Conservation (phyloP, 2,888 invertebrate genomes). For the Teleiodes luculella region DNA sequence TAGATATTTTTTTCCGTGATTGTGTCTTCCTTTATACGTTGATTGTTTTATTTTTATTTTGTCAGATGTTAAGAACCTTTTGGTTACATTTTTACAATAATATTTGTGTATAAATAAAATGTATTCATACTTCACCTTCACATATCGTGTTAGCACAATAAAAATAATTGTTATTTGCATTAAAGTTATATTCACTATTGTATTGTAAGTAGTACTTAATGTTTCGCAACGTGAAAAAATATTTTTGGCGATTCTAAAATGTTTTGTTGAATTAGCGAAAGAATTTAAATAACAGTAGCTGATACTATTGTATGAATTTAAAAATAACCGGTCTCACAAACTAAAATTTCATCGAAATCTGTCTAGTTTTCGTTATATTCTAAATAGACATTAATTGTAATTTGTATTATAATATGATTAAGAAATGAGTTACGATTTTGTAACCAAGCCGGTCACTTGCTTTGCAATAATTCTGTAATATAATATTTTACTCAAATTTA, state of each 20-base stretch:
- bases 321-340: too few relatives aligned
- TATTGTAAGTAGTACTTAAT: neutral
- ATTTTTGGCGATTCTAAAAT: neutral
- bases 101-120: neutral
- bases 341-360: too few relatives aligned
- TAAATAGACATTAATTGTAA: neutral
- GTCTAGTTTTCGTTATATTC: too few relatives aligned
- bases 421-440: neutral
- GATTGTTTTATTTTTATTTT: neutral
- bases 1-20: constrained; percentile 13
- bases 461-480: neutral
- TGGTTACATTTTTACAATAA: neutral
- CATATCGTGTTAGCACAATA: constrained; percentile 7
- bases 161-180: neutral
- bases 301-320: too few relatives aligned
- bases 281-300: too few relatives aligned
- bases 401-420: neutral
- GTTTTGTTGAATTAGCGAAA: too few relatives aligned
- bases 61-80: neutral
- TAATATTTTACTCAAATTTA: too few relatives aligned
- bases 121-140: neutral
- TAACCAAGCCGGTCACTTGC: neutral
- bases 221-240: neutral
- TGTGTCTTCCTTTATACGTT: constrained; percentile 1
- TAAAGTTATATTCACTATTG: neutral